These are phyloP conservation scores for Trinorchestia longiramus DNA, from an alignment of 1,140 invertebrate genomes.

Conservation along the genomic window DNA sequence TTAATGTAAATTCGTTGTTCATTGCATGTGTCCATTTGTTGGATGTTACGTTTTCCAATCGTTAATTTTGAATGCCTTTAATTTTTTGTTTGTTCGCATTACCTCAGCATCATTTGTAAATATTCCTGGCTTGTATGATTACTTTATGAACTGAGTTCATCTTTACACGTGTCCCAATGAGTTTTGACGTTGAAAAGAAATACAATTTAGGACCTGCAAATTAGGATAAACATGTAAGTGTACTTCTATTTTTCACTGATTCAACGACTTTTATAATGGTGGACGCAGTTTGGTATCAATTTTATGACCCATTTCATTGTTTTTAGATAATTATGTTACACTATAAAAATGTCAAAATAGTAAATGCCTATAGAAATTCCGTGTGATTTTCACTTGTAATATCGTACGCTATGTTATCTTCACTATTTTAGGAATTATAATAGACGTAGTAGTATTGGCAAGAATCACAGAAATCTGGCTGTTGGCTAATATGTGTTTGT, in stretches of 20 bases:
- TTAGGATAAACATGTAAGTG: not conserved
- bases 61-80: not conserved
- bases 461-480: too few species aligned
- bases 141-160: not conserved
- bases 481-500: too few species aligned
- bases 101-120: not conserved
- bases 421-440: too few species aligned
- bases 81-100: not conserved
- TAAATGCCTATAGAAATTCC: too few species aligned
- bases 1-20: constrained; percentile 34
- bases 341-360: too few species aligned
- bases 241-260: not conserved
- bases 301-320: too few species aligned
- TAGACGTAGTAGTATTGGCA: too few species aligned
- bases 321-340: too few species aligned
- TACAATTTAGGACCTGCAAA: not conserved
- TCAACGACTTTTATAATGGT: too few species aligned
- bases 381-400: too few species aligned
- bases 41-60: not conserved
- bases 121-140: not conserved
- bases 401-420: too few species aligned
- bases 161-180: not conserved
- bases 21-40: constrained; percentile 7
- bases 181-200: not conserved
- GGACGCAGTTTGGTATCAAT: too few species aligned